phyloP scores from a whole-genome alignment of 2,113 vertebrate species.

The Zapus hudsonius region DNA sequence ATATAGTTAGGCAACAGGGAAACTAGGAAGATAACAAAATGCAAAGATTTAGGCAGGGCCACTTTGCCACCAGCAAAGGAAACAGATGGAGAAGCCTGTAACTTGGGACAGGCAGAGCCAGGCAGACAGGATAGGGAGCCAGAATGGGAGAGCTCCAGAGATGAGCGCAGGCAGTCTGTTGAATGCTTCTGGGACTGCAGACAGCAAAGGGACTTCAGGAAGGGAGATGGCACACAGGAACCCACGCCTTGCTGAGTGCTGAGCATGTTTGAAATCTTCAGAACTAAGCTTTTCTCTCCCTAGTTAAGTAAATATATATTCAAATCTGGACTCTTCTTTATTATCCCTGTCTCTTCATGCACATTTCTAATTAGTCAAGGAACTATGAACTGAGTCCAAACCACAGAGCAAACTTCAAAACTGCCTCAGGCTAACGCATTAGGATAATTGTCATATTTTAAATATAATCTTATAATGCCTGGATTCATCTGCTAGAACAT shows the following conservation, averaged over 20 bases:
- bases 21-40: slow-evolving; percentile 44
- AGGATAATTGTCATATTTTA: not conserved
- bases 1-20: slow-evolving; percentile 58
- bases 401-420: not conserved
- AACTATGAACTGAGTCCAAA: not conserved
- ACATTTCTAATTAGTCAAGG: not conserved
- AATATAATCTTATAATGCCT: not conserved
- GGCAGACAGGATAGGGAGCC: not conserved
- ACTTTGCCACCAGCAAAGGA: slow-evolving; percentile 45
- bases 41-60: slow-evolving; percentile 19
- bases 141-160: not conserved
- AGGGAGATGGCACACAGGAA: not conserved
- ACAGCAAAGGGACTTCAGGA: not conserved
- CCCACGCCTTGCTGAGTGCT: not conserved
- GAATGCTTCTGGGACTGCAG: too few relatives aligned
- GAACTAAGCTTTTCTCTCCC: not conserved
- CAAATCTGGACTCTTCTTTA: rapidly evolving
- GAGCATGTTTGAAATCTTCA: not conserved
- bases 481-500: not conserved
- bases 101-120: slow-evolving; percentile 47
- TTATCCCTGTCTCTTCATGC: not conserved
- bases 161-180: not conserved
- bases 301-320: not conserved
- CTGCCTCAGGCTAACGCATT: not conserved
- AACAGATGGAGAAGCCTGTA: slow-evolving; percentile 63